Conservation (phyloP, 2,888 invertebrate species). For the Anagyrus pseudococci region DNA sequence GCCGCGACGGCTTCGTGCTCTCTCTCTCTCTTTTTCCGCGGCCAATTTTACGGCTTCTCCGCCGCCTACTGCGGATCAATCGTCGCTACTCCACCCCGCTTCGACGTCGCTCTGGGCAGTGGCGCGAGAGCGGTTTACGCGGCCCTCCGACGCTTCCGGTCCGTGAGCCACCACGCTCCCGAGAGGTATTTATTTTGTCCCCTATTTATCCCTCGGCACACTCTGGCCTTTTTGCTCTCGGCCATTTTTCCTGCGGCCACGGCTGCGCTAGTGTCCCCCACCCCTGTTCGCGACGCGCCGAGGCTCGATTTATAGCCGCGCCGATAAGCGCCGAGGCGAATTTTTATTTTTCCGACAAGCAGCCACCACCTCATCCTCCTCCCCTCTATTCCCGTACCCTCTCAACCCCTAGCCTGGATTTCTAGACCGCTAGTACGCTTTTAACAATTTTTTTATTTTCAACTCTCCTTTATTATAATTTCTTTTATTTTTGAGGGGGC, state of each 20-base stretch:
- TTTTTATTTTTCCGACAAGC: slow-evolving; percentile 18
- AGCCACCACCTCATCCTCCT: neutral
- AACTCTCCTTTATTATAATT: no score
- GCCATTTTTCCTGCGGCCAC: neutral
- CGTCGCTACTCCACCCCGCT: neutral
- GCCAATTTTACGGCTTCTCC: neutral
- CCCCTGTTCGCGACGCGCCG: slow-evolving; percentile 4
- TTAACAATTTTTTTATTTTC: no score
- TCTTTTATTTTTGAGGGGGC: no score
- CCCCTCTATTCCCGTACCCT: no score
- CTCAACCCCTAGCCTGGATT: no score
- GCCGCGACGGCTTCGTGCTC: slow-evolving; percentile 15
- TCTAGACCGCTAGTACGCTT: no score
- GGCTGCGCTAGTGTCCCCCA: slow-evolving; percentile 14
- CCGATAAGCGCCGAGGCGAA: slow-evolving; percentile 11
- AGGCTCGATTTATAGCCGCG: slow-evolving; percentile 21
- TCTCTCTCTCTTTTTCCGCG: neutral
- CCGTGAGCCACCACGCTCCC: no score
- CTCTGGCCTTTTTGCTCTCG: slow-evolving; percentile 9
- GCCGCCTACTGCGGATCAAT: slow-evolving; percentile 5
- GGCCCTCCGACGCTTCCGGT: no score
- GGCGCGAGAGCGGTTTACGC: no score
- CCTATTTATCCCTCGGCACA: neutral
- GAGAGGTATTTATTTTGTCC: neutral
- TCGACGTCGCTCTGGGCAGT: neutral